Conservation (phyloP, 2,888 invertebrate species). For the Alloscopus bannaensis region DNA sequence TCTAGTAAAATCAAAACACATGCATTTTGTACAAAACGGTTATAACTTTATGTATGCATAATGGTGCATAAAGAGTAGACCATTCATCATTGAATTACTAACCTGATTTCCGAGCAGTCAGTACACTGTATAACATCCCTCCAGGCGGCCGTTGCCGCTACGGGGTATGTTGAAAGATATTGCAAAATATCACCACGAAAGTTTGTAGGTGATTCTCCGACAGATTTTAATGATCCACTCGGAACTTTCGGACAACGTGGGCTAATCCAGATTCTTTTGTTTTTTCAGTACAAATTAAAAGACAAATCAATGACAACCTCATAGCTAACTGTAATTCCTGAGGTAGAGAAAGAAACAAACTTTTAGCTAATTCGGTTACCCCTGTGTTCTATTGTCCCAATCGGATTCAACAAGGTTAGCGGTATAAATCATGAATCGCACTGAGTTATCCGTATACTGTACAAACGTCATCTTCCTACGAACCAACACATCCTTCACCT, state of each 20-base stretch:
- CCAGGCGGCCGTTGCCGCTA: slow-evolving; percentile 83
- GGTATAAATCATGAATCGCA: slow-evolving; percentile 91
- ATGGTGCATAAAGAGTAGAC: slow-evolving; percentile 4
- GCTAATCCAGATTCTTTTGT: slow-evolving; percentile 89
- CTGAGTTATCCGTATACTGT: slow-evolving; percentile 86
- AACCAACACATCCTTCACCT: no score
- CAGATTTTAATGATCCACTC: slow-evolving; percentile 76
- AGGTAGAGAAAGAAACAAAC: no score
- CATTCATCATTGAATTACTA: slow-evolving; percentile 74
- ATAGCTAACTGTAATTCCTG: background rate
- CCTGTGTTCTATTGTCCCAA: slow-evolving; percentile 96
- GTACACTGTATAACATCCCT: slow-evolving; percentile 83
- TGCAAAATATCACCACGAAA: slow-evolving; percentile 87
- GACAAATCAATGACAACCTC: background rate
- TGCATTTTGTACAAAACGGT: background rate
- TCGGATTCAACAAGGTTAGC: slow-evolving; percentile 94
- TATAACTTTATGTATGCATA: background rate
- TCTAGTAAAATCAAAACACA: slow-evolving; percentile 76
- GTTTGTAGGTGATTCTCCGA: slow-evolving; percentile 88
- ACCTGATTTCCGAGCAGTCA: slow-evolving; percentile 91
- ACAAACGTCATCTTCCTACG: slow-evolving; percentile 91
- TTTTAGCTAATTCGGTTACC: slow-evolving; percentile 80
- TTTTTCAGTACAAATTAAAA: slow-evolving; percentile 64
- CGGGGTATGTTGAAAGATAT: slow-evolving; percentile 86
- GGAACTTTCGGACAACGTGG: slow-evolving; percentile 84